These are phyloP conservation scores for Oxyura jamaicensis DNA, from an alignment of 2,113 vertebrate genomes.

Conservation along the genomic window DNA sequence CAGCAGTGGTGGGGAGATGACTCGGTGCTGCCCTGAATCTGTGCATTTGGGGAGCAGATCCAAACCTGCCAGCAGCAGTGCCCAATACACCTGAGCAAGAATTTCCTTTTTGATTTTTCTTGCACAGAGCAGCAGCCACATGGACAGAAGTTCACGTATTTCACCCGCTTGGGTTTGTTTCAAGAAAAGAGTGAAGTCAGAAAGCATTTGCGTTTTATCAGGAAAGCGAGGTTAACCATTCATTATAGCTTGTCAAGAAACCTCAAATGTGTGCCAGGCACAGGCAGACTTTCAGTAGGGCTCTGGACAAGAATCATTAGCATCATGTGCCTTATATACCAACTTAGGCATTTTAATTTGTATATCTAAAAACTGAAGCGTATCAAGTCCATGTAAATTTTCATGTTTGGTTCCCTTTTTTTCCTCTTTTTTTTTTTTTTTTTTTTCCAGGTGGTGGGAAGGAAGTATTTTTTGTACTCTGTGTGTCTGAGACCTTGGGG, in stretches of 20 bases:
- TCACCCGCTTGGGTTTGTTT: neutral
- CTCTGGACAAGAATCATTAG: neutral
- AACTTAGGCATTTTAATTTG: neutral
- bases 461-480: neutral
- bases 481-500: neutral
- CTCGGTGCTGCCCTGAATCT: neutral
- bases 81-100: accelerated
- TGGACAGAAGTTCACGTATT: neutral
- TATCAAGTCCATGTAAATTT: neutral
- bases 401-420: constrained; percentile 10
- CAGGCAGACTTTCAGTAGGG: neutral
- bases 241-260: neutral
- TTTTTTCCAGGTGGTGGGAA: neutral
- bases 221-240: neutral
- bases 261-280: neutral
- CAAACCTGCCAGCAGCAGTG: accelerated
- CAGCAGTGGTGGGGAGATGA: neutral
- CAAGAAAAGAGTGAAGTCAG: neutral
- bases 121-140: neutral
- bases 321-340: neutral
- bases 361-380: neutral
- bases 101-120: neutral
- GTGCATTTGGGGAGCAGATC: neutral
- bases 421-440: neutral
- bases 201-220: neutral